Conservation (phyloP, 2,113 vertebrate genomes). For the Xenopus laevis region DNA sequence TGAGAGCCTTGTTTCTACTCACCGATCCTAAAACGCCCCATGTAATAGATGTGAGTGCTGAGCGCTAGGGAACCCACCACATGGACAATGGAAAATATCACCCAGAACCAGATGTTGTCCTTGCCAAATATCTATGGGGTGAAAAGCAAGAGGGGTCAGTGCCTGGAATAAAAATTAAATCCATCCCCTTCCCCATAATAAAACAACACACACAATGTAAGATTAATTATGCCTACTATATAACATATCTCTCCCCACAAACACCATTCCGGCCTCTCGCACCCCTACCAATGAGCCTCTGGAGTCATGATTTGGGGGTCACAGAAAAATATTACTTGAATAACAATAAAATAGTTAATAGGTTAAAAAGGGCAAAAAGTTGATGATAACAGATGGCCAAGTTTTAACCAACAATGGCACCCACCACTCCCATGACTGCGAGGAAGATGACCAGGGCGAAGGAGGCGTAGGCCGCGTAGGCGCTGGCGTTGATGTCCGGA, state of each 20-base stretch:
- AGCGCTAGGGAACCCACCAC: slow-evolving; percentile 68
- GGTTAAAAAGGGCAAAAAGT: background rate
- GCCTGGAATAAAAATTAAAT: too few species aligned
- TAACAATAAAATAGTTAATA: too few species aligned
- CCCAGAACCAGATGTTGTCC: slow-evolving; percentile 73
- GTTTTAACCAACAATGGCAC: slow-evolving; percentile 26
- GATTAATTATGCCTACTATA: too few species aligned
- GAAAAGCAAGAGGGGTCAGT: too few species aligned
- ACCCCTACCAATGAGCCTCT: too few species aligned
- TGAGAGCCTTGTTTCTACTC: slow-evolving; percentile 44
- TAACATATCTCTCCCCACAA: too few species aligned
- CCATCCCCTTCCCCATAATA: too few species aligned
- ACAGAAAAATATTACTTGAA: too few species aligned
- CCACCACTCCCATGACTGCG: slow-evolving; percentile 75
- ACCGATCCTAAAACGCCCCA: slow-evolving; percentile 77
- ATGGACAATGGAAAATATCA: slow-evolving; percentile 70
- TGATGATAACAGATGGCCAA: background rate
- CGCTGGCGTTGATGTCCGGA: slow-evolving; percentile 75
- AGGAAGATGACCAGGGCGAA: slow-evolving; percentile 71
- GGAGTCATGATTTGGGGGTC: too few species aligned
- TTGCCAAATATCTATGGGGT: slow-evolving; percentile 70
- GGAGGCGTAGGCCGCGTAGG: slow-evolving; percentile 73
- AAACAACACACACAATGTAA: too few species aligned
- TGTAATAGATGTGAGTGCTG: slow-evolving; percentile 78
- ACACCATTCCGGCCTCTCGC: too few species aligned